These are phyloP conservation scores for Anneissia japonica DNA, from an alignment of 35 echinoderm and acorn worm genomes.

Conservation along the genomic window DNA sequence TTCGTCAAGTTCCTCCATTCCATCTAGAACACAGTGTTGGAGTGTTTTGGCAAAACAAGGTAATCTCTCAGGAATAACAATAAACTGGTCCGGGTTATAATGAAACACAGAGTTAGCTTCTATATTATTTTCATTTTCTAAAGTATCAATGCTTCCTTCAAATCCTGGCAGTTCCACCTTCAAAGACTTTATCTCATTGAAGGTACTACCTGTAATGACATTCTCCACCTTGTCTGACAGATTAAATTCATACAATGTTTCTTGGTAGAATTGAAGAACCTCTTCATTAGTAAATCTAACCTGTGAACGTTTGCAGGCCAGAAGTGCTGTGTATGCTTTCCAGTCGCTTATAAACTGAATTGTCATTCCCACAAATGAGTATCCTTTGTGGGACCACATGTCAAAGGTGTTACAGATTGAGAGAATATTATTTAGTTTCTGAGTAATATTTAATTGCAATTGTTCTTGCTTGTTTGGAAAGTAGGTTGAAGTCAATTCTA, in stretches of 20 bases:
- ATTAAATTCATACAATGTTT: neutral
- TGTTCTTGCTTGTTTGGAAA: neutral
- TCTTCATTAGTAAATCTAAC: neutral
- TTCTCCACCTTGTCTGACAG: neutral
- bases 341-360: neutral
- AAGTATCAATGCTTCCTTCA: neutral
- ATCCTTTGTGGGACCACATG: neutral
- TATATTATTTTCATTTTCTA: neutral
- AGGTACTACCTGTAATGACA: neutral
- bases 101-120: neutral
- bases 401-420: neutral
- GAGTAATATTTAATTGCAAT: neutral
- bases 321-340: neutral
- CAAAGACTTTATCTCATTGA: neutral
- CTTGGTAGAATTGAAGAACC: neutral
- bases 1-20: neutral
- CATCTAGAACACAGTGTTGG: neutral
- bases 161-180: neutral
- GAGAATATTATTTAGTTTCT: neutral
- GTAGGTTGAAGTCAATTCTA: neutral
- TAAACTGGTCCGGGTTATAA: neutral
- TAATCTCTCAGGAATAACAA: neutral
- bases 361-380: neutral
- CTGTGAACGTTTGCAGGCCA: neutral
- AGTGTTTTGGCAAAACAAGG: neutral